These are phyloP conservation scores for Phyto melanocephala DNA, from an alignment of 2,888 invertebrate genomes.

Conservation along the genomic window DNA sequence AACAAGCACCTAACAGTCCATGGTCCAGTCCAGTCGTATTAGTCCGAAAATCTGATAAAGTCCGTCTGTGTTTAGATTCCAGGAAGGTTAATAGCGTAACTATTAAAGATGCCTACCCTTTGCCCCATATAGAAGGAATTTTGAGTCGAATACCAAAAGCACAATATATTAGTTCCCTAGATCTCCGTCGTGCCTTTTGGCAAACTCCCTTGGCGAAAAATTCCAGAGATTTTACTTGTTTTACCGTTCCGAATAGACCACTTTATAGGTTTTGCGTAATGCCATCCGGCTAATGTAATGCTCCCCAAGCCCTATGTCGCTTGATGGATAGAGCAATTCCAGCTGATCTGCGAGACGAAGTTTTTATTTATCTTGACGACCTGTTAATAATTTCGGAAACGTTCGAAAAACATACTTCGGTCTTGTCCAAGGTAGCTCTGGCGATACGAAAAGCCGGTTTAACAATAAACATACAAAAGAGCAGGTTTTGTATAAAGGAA, in stretches of 20 bases:
- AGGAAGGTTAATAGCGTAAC: neutral
- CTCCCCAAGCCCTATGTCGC: neutral
- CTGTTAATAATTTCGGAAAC: neutral
- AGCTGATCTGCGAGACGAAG: neutral
- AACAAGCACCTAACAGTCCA: neutral
- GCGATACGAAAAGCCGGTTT: conserved; percentile 9
- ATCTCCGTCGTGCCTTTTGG: neutral
- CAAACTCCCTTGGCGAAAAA: neutral
- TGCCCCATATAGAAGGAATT: neutral
- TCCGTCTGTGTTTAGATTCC: conserved; percentile 2
- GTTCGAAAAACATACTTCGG: neutral
- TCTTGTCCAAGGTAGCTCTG: neutral
- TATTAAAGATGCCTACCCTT: neutral
- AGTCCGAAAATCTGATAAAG: neutral
- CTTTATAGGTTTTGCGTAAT: neutral
- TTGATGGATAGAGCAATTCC: neutral
- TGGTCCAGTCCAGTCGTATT: neutral
- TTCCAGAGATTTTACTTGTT: neutral
- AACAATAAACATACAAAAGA: neutral
- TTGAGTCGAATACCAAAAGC: neutral
- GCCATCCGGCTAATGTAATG: neutral
- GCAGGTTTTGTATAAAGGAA: neutral
- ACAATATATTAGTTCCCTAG: neutral
- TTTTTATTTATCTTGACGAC: conserved; percentile 8
- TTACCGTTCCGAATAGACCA: neutral